A percentile compares a stretch with the other conserved stretches of the same genome.
Evolutionary conservation across 2,888 invertebrate genomes (phyloP).

Genomic region (Lacanobia wlatinum): DNA sequence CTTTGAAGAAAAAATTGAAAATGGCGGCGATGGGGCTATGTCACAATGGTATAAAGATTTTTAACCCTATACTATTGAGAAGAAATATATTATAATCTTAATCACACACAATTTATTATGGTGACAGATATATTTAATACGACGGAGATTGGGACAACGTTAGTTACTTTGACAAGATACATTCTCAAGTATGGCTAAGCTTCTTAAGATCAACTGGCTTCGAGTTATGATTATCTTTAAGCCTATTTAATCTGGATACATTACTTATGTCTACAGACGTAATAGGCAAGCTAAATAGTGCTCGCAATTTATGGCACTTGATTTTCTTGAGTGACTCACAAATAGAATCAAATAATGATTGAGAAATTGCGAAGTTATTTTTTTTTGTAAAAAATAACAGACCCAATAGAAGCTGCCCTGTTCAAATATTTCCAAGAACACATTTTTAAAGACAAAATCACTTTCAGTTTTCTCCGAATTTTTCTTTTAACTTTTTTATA

Average conservation of each 20-base stretch:
- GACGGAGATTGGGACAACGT: neutral
- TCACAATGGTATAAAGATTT: too few species aligned
- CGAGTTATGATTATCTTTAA: conserved; percentile 10
- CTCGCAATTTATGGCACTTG: neutral
- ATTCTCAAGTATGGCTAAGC: neutral
- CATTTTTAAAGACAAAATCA: too few species aligned
- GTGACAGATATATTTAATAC: too few species aligned
- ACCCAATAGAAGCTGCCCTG: too few species aligned
- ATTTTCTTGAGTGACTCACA: neutral
- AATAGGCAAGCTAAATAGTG: neutral
- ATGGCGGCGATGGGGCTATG: too few species aligned
- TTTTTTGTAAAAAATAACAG: too few species aligned
- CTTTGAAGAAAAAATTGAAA: too few species aligned
- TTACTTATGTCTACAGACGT: neutral
- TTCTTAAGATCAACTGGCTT: conserved; percentile 9
- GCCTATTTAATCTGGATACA: conserved; percentile 11
- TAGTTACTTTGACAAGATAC: neutral
- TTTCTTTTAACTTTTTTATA: too few species aligned
- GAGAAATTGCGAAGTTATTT: neutral
- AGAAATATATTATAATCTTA: neutral
- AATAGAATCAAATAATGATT: neutral
- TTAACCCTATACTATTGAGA: neutral
- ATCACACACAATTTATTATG: neutral
- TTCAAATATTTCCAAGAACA: too few species aligned
- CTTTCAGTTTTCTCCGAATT: too few species aligned